A percentile compares a stretch with the other conserved stretches of the same genome.
Evolutionary conservation across 2,888 invertebrate genomes (phyloP).

Genomic region (Rhimphoctona megacephalus): DNA sequence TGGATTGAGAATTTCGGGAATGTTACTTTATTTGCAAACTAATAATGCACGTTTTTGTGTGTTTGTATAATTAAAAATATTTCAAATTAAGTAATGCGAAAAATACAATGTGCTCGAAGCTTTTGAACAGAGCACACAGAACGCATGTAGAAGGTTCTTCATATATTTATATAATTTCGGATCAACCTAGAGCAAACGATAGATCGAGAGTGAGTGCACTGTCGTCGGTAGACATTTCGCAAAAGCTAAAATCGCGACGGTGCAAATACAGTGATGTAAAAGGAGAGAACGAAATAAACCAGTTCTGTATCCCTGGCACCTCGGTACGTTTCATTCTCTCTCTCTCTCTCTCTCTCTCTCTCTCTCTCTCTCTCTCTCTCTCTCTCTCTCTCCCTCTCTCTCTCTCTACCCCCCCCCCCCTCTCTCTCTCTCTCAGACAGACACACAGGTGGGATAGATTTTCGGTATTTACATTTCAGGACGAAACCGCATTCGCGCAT

Average conservation of each 20-base stretch:
- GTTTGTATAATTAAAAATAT: not conserved
- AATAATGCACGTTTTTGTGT: not conserved
- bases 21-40: not conserved
- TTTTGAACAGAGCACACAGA: not conserved
- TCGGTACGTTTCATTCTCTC: constrained; percentile 13
- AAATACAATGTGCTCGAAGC: not conserved
- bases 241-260: not conserved
- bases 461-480: constrained; percentile 66
- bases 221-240: not conserved
- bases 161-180: not conserved
- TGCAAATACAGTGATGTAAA: constrained; percentile 11
- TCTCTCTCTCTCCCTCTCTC: not conserved
- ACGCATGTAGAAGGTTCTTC: not conserved
- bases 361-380: not conserved
- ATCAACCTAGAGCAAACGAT: not conserved
- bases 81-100: not conserved
- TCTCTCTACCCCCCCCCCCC: not conserved
- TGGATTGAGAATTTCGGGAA: not conserved
- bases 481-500: constrained; percentile 64
- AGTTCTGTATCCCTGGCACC: constrained; percentile 28
- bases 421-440: not conserved
- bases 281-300: constrained; percentile 41
- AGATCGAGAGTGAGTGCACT: not conserved
- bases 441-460: constrained; percentile 14
- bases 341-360: not conserved